phyloP scores from a whole-genome alignment of 1,140 invertebrate species.

The Potamilus streckersoni region DNA sequence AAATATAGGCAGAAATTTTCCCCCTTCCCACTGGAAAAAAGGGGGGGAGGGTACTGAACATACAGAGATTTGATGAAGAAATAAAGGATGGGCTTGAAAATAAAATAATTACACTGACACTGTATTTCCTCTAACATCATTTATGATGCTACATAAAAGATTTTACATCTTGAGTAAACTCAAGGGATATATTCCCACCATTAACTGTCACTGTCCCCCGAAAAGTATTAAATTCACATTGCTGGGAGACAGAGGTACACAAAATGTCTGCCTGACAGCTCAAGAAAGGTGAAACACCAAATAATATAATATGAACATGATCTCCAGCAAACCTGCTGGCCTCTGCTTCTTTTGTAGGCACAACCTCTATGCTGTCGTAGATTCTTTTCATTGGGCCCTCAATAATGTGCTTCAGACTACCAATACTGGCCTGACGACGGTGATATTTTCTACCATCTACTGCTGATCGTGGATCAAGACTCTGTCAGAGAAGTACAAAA shows the following conservation, averaged over 20 bases:
- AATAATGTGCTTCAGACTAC: constrained; percentile 55
- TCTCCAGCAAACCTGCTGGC: constrained; percentile 67
- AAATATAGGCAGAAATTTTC: too few relatives aligned
- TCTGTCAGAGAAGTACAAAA: constrained; percentile 46
- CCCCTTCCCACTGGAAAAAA: too few relatives aligned
- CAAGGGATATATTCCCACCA: neutral
- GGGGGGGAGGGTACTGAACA: too few relatives aligned
- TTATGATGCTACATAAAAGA: too few relatives aligned
- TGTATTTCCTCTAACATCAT: too few relatives aligned
- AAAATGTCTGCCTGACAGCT: too few relatives aligned
- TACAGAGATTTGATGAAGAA: too few relatives aligned
- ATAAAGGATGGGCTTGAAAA: too few relatives aligned
- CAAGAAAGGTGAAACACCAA: neutral
- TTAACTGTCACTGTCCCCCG: neutral
- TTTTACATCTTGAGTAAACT: too few relatives aligned
- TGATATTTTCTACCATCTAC: constrained; percentile 52
- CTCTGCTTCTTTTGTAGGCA: constrained; percentile 69
- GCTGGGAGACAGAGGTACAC: neutral
- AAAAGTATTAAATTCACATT: neutral
- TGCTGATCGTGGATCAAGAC: constrained; percentile 54
- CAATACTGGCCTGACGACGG: constrained; percentile 49
- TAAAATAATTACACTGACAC: too few relatives aligned
- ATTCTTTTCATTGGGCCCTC: constrained; percentile 62
- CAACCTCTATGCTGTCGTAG: constrained; percentile 62
- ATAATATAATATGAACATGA: neutral